Evolutionary conservation across 2,113 vertebrate species (phyloP), one percentile per base, ranked within the genome.

Genomic region (Deroptyus accipitrinus): DNA sequence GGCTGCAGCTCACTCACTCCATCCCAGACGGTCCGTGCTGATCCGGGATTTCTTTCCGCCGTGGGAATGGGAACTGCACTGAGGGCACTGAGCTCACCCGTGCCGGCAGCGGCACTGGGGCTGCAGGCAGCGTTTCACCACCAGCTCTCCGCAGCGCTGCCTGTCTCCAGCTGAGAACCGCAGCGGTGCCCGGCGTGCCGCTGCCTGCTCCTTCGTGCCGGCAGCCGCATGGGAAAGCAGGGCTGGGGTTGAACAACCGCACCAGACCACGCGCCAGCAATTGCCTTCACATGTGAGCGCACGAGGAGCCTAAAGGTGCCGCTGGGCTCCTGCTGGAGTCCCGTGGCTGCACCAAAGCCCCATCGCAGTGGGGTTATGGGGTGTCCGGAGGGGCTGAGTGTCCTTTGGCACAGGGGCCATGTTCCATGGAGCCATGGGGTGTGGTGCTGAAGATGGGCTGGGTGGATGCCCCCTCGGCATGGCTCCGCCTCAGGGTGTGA

Each of bases 1-100:
- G 19, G 33, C 81, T 59, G 46, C 18, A 1, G 61, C 77, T 73
- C 9, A 0, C 1, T 0, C 44, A 31, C 33, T 55, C 74, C 48
- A 44, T 44, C 42, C 35, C 61, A 67, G 42, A 11, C 1, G 2
- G 42, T 19, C 57, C 10, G 1, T n/a, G n/a, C 8, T 0, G 0
- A 41, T 23, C 59, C 1, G 0, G n/a, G 20, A 46, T 80, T 75
- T 46, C 42, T 48, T 49, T 2, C 5, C 17, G 27, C 69, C 13
- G 0, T 12, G 41, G 55, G 93, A 95, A 89, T n/a, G 94, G 96
- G 93, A 96, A 95, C 92, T 95, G 83, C 87, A 95, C 86, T 31
- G 96, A 95, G 95, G 93, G 83, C 92, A 39, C 93, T 68, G 54
- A 94, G 81, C 92, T 91, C 88, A 41, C 86, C 78, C 10, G 25